Evolutionary conservation across 2,113 vertebrate species (phyloP), one percentile per base, ranked within the genome.

Genomic region (Serilophus lunatus): DNA sequence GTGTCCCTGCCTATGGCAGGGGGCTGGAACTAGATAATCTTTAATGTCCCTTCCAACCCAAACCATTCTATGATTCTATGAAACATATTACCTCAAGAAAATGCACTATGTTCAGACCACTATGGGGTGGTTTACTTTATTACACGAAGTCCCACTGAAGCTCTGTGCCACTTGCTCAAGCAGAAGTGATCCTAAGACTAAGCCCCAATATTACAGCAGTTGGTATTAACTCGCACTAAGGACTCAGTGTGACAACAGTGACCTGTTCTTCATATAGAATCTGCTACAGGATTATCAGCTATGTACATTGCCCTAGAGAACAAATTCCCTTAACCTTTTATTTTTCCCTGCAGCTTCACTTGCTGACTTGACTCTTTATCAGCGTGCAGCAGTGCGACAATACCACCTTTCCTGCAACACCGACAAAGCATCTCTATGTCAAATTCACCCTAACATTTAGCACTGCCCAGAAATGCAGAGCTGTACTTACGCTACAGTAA

Each of bases 401-500:
- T 22, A 57, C 3, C 38, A 36, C 10, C 53, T 61, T 84, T 50
- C 69, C 88, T 79, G 24, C 24, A 51, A 45, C 63, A 36, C 8
- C 9, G n/a, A 26, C 6, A 84, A 59, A 45, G 61, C 56, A 78
- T 7, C 53, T 79, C 20, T 5, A 51, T 75, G 19, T 25, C 50
- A 64, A 28, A 29, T 4, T 44, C 65, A 63, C 26, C 47, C 6
- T 2, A 54, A 29, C 59, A 29, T 3, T 61, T 17, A 68, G 28
- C 53, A 45, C 20, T 3, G 8, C 4, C 76, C 38, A 50, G 51
- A 15, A 49, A 81, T 1, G 25, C 36, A 49, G 9, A 38, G 18
- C 12, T 4, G 63, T 86, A 99, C 99, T 99, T 97, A 99, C 99
- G 99, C 99, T 90, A 99, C 99, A 90, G 99, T 99, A 92, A 99